Evolutionary conservation across 30 jellyfish, hydroid and myxozoan genomes (phyloP), one percentile per base, ranked within the genome.

Genomic region (Aurelia coerulea): DNA sequence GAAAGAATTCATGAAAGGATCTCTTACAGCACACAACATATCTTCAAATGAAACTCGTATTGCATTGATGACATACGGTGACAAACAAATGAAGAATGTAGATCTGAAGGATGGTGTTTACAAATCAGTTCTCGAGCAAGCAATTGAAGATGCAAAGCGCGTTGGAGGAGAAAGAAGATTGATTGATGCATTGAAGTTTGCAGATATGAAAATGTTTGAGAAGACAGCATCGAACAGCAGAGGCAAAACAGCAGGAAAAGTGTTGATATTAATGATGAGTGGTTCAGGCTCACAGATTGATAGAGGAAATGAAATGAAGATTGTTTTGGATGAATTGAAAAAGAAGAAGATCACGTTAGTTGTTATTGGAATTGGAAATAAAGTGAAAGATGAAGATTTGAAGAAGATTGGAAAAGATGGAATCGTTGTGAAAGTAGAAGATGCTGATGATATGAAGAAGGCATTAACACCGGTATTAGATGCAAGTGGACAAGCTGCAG

Each of bases 11-110:
- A 73, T 78, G 14, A 32, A 70, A 37, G 98, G 96, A 13, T 23
- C 88, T 4, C 33, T 70, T 34, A 59, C 76, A 49, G 88, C 91
- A 19, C 88, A 76, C 80, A 31, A 52, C 18, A 46, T 93, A 32
- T 70, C 94, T 7, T 35, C 81, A 4, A 73, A 75, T 35, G 76
- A 73, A 70, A 33, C 97, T 2, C 90, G 91, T 14, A 51, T 83
- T 35, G 96, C 97, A 23, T 8, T 84, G n/a, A 51, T 92, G 16
- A 51, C 91, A 1, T 89, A 68, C 65, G 97, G 97, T 0, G 65
- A 42, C 11, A 50, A 59, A 35, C 64, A 69, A 14, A 32, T 62
- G 32, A 87, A 50, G 11, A 17, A 39, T 19, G 29, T 87, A 10
- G 29, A 15, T 10, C 50, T 87, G 13, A 78, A 76, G n/a, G 81